Conservation (phyloP, 1,140 invertebrate genomes). For the Procambarus clarkii region DNA sequence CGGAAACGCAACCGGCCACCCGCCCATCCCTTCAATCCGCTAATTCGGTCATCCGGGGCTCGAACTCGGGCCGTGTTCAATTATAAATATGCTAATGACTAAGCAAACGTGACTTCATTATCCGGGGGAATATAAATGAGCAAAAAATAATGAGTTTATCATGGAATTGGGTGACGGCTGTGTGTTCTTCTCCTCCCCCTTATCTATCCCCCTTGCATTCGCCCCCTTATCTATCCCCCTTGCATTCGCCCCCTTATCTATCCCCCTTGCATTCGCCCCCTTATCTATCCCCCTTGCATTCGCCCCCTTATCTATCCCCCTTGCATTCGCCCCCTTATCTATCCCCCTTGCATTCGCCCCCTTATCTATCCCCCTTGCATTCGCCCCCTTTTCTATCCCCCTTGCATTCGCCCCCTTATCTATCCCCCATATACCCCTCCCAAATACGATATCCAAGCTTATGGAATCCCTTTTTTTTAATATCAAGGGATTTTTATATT, state of each 20-base stretch:
- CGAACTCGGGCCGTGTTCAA: background rate
- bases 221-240: background rate
- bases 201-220: background rate
- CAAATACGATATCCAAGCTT: too few species aligned
- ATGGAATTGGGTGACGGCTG: background rate
- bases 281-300: background rate
- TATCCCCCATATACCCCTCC: background rate
- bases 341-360: background rate
- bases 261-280: too few species aligned
- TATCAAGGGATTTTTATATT: too few species aligned
- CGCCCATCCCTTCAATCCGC: background rate
- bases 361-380: too few species aligned
- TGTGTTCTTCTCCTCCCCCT: background rate
- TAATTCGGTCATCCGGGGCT: background rate
- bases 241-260: too few species aligned
- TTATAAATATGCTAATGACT: constrained; percentile 23
- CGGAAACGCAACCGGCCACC: background rate
- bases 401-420: background rate
- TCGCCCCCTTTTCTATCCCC: background rate
- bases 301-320: background rate
- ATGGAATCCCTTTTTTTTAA: too few species aligned
- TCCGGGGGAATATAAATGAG: background rate
- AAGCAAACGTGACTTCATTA: constrained; percentile 1
- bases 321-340: background rate
- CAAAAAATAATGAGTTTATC: background rate